A percentile compares a stretch with the other conserved stretches of the same genome.
Evolutionary conservation across 2,888 invertebrate species (phyloP).

Genomic region (Drosophila quinaria): DNA sequence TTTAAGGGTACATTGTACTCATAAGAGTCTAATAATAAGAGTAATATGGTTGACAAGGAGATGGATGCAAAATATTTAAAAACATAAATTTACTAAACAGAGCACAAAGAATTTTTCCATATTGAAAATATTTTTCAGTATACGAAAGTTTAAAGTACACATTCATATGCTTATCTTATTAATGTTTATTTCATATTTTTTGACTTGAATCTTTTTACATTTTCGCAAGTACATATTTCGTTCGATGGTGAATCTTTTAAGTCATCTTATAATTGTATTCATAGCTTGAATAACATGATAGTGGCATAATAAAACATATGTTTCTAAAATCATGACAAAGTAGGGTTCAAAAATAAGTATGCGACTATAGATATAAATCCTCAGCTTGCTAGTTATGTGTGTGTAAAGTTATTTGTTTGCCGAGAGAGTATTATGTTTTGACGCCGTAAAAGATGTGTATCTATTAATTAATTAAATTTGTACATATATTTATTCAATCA

Average conservation of each 20-base stretch:
- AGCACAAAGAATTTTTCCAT: too few relatives aligned
- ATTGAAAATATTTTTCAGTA: too few relatives aligned
- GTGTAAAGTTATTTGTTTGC: not conserved
- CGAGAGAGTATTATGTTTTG: not conserved
- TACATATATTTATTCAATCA: too few relatives aligned
- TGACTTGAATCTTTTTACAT: not conserved
- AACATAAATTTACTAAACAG: too few relatives aligned
- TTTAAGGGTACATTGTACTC: too few relatives aligned
- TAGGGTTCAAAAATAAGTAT: not conserved
- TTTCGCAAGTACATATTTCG: not conserved
- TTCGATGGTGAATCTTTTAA: not conserved
- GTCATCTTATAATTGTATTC: not conserved
- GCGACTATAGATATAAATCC: slow-evolving; percentile 5
- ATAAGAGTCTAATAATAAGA: too few relatives aligned
- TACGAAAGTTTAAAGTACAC: too few relatives aligned
- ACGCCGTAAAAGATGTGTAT: too few relatives aligned
- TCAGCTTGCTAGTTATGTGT: not conserved
- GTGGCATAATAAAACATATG: slow-evolving; percentile 1
- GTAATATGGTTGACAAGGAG: too few relatives aligned
- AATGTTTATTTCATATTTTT: not conserved
- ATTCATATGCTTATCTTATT: not conserved
- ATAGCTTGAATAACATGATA: not conserved
- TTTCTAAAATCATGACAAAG: slow-evolving; percentile 2
- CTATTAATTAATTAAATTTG: too few relatives aligned
- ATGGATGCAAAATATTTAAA: too few relatives aligned